Evolutionary conservation across 2,888 invertebrate species (phyloP).

Genomic region (Eilema griseolum): DNA sequence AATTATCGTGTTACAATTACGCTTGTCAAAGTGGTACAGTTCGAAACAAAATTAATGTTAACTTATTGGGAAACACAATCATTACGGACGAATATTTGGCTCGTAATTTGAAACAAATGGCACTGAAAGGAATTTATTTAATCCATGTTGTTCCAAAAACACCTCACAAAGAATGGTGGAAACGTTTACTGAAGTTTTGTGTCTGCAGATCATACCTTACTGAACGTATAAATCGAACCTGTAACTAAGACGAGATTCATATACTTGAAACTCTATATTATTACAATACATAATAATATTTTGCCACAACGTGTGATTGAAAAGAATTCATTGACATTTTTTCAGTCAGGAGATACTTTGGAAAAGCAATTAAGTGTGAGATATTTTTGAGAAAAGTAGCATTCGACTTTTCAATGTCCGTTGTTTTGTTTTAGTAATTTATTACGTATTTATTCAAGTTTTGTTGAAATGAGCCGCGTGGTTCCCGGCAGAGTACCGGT

Average conservation of each 20-base stretch:
- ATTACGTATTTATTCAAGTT: neutral
- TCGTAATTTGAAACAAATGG: conserved; percentile 70
- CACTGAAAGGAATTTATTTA: conserved; percentile 75
- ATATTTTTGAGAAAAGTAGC: conserved; percentile 5
- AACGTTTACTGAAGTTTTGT: neutral
- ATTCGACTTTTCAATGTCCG: neutral
- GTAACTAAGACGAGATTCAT: no score
- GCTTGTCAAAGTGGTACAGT: conserved; percentile 22
- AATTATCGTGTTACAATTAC: conserved; percentile 5
- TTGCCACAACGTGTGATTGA: no score
- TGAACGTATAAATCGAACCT: no score
- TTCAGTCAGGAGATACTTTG: conserved; percentile 30
- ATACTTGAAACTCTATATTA: no score
- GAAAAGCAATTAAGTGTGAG: conserved; percentile 21
- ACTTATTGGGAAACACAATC: conserved; percentile 61
- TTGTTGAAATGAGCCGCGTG: no score
- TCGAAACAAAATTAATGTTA: conserved; percentile 51
- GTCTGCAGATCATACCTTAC: neutral
- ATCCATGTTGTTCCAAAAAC: conserved; percentile 78
- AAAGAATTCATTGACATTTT: conserved; percentile 41
- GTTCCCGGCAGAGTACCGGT: no score
- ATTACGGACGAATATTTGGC: conserved; percentile 64
- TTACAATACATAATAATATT: no score
- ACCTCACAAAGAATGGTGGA: neutral
- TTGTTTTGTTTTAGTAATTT: neutral